Conservation (phyloP, 2,888 invertebrate genomes). For the Diaprepes abbreviatus region DNA sequence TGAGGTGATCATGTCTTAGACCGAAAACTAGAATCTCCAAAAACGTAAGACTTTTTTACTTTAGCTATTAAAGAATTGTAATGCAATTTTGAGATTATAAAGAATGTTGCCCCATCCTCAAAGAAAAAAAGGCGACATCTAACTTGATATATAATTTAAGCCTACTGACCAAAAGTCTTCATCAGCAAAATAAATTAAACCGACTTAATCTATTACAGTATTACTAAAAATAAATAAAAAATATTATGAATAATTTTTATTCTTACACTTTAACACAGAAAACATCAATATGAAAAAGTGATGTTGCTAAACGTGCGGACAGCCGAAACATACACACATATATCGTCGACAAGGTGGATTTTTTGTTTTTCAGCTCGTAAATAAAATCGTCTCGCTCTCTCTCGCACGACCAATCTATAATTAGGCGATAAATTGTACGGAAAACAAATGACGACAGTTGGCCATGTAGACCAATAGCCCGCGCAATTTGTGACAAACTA, state of each 20-base stretch:
- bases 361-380: slow-evolving; percentile 44
- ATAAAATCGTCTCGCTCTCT: slow-evolving; percentile 60
- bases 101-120: no score
- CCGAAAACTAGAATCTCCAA: no score
- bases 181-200: no score
- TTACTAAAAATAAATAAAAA: no score
- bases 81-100: no score
- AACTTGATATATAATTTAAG: no score
- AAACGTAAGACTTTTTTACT: no score
- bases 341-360: slow-evolving; percentile 43
- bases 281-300: slow-evolving; percentile 31
- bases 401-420: slow-evolving; percentile 62
- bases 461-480: slow-evolving; percentile 67
- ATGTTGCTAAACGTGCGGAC: slow-evolving; percentile 37
- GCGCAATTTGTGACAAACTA: slow-evolving; percentile 67
- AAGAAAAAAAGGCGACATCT: no score
- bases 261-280: neutral
- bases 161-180: no score
- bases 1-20: no score
- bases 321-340: slow-evolving; percentile 37
- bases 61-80: no score
- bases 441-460: slow-evolving; percentile 68
- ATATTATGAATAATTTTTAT: neutral
- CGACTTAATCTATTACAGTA: no score
- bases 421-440: slow-evolving; percentile 66